Percentiles rank a stretch among this genome's conserved stretches.
These are phyloP conservation scores for Drosophila novamexicana DNA, from an alignment of 1,140 invertebrate species.

Conservation along the genomic window DNA sequence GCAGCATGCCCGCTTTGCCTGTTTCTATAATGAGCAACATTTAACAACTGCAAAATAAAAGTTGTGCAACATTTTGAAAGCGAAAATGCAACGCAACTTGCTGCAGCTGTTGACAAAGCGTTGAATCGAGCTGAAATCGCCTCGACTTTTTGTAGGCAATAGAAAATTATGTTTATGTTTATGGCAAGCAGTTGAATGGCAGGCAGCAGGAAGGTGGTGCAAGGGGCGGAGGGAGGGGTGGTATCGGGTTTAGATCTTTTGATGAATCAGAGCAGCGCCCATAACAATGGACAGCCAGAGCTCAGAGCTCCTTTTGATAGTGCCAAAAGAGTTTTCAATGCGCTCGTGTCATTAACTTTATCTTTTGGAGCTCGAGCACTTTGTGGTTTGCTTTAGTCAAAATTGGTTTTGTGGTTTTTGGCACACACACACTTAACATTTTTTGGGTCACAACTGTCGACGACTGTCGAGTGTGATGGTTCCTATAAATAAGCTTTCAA, in stretches of 20 bases:
- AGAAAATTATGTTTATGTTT: conserved; percentile 59
- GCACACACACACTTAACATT: conserved; percentile 5
- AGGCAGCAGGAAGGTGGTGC: not conserved
- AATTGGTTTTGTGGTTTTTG: conserved; percentile 29
- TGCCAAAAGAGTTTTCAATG: conserved; percentile 39
- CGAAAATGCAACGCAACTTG: conserved; percentile 52
- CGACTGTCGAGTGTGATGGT: conserved; percentile 27
- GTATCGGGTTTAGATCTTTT: not conserved
- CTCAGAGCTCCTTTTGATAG: conserved; percentile 16
- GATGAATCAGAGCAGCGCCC: conserved; percentile 46
- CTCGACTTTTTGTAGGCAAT: conserved; percentile 36
- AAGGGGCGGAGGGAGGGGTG: not conserved
- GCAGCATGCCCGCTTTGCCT: conserved; percentile 5
- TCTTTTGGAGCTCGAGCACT: conserved; percentile 26
- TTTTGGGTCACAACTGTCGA: conserved; percentile 52
- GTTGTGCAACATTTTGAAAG: conserved; percentile 49
- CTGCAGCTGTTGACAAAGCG: conserved; percentile 53
- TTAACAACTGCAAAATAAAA: conserved; percentile 21
- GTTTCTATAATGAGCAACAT: conserved; percentile 19
- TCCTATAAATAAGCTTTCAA: conserved; percentile 52
- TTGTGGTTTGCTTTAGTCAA: conserved; percentile 50
- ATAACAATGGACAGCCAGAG: conserved; percentile 29
- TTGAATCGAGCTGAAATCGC: conserved; percentile 28
- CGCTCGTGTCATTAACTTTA: conserved; percentile 44
- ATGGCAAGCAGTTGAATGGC: conserved; percentile 17